phyloP scores from a whole-genome alignment of 2,113 vertebrate species.

The Oncorhynchus clarkii region DNA sequence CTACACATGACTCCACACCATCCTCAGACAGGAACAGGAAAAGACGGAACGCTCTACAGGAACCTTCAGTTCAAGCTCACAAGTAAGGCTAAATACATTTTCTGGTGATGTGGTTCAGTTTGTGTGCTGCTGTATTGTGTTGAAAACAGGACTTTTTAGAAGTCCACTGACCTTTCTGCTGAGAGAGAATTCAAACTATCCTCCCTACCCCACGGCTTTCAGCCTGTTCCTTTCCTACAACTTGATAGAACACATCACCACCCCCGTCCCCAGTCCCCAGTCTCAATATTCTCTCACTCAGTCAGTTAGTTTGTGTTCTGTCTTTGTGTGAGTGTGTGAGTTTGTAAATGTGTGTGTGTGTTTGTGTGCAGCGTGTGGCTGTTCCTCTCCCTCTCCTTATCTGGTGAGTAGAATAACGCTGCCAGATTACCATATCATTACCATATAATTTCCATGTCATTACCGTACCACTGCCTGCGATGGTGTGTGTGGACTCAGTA shows the following conservation, averaged over 20 bases:
- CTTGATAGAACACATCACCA: too few species aligned
- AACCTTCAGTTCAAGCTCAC: not conserved
- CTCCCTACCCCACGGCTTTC: too few species aligned
- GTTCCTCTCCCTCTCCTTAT: slow-evolving; percentile 57
- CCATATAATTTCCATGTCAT: slow-evolving; percentile 74
- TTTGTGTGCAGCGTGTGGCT: slow-evolving; percentile 50
- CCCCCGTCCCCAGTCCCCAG: too few species aligned
- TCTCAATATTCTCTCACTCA: not conserved
- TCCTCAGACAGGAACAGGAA: not conserved
- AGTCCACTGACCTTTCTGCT: too few species aligned
- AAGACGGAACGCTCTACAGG: not conserved
- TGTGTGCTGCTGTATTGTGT: not conserved
- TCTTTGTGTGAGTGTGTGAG: slow-evolving; percentile 4
- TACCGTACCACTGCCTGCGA: slow-evolving; percentile 54
- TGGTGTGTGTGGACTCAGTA: slow-evolving; percentile 51
- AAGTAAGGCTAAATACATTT: not conserved
- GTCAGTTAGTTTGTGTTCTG: slow-evolving; percentile 25
- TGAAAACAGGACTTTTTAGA: not conserved
- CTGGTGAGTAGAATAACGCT: slow-evolving; percentile 77
- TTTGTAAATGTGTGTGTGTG: slow-evolving; percentile 26
- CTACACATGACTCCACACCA: not conserved
- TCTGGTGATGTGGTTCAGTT: not conserved
- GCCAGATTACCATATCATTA: slow-evolving; percentile 76
- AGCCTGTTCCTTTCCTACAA: too few species aligned
- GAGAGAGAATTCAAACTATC: not conserved